Percentiles rank a stretch among this genome's conserved stretches.
phyloP scores from a whole-genome alignment of 2,113 vertebrate species.

The Cochlearius cochlearius region DNA sequence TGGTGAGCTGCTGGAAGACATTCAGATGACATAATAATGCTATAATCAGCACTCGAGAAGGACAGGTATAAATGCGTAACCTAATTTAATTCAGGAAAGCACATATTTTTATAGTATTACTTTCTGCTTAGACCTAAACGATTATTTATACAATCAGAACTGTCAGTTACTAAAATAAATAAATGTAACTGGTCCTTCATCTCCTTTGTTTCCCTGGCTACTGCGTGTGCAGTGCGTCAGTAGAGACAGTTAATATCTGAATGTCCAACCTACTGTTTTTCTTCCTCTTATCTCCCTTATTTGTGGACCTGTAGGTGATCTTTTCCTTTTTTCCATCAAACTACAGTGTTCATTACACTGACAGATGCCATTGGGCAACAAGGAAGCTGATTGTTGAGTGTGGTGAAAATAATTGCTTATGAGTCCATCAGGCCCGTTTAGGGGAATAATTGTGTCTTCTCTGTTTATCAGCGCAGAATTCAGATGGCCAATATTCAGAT shows the following conservation, averaged over 20 bases:
- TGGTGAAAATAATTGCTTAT: background rate
- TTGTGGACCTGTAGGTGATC: background rate
- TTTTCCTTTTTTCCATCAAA: background rate
- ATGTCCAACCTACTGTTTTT: background rate
- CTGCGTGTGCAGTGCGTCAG: background rate
- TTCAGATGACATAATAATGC: background rate
- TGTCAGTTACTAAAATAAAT: background rate
- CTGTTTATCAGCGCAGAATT: background rate
- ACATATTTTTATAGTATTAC: background rate
- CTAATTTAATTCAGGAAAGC: background rate
- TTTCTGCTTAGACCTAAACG: background rate
- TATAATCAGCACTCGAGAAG: background rate
- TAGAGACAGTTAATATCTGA: background rate
- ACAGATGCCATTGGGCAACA: background rate
- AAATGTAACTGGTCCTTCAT: background rate
- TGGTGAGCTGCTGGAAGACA: background rate
- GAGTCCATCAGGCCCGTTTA: background rate
- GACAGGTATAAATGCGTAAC: background rate
- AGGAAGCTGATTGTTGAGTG: background rate
- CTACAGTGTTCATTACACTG: background rate
- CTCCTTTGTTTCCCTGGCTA: conserved; percentile 28
- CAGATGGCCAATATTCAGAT: background rate
- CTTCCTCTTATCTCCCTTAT: background rate
- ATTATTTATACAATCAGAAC: background rate
- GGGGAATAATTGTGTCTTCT: background rate